Evolutionary conservation across 1,140 invertebrate species (phyloP).

Genomic region (Rhynchophorus ferrugineus): DNA sequence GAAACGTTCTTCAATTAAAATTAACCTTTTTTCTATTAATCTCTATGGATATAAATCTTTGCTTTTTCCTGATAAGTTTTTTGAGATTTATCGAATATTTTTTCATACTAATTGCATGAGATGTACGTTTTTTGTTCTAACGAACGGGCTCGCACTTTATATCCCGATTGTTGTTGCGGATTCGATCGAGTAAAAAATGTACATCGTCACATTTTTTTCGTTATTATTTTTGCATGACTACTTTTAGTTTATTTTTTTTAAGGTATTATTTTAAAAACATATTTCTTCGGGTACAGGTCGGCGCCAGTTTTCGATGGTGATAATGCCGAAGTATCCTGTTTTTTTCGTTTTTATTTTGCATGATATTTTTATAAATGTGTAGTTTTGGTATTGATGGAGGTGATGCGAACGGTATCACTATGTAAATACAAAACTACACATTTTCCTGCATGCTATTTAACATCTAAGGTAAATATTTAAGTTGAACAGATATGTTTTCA

Average conservation of each 20-base stretch:
- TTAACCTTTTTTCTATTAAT: background rate
- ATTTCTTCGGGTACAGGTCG: too few relatives aligned
- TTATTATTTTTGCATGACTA: slow-evolving; percentile 8
- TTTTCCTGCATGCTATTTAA: slow-evolving; percentile 14
- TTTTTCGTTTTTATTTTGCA: slow-evolving; percentile 29
- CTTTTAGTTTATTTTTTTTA: slow-evolving; percentile 24
- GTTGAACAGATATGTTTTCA: too few relatives aligned
- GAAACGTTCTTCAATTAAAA: background rate
- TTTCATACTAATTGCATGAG: too few relatives aligned
- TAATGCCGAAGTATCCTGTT: background rate
- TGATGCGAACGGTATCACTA: slow-evolving; percentile 5
- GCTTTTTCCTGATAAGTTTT: background rate
- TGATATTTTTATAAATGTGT: slow-evolving; percentile 23
- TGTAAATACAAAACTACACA: slow-evolving; percentile 4
- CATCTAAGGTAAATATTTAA: slow-evolving; percentile 4
- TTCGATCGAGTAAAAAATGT: too few relatives aligned
- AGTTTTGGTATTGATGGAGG: slow-evolving; percentile 11
- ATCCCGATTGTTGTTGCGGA: too few relatives aligned
- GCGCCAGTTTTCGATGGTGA: too few relatives aligned
- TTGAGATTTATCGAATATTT: background rate
- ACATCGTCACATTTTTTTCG: slow-evolving; percentile 11
- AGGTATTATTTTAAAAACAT: slow-evolving; percentile 18
- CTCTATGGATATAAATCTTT: background rate
- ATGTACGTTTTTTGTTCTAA: too few relatives aligned
- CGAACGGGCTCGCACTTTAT: too few relatives aligned